Evolutionary conservation across 1,140 invertebrate species (phyloP).

Genomic region (Portunus trituberculatus): DNA sequence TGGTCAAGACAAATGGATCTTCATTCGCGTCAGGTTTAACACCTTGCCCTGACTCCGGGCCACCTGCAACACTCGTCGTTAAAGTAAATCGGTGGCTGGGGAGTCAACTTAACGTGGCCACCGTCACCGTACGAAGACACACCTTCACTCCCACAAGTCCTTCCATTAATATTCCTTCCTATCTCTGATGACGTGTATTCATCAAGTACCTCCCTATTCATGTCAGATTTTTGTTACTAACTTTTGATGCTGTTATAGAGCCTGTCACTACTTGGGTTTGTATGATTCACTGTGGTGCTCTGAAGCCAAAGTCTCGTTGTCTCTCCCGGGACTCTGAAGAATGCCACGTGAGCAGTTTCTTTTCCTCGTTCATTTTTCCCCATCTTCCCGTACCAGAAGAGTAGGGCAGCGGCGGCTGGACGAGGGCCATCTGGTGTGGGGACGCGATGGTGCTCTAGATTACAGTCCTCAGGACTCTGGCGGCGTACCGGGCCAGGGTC

Average conservation of each 20-base stretch:
- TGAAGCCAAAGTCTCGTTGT: not conserved
- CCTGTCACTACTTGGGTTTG: not conserved
- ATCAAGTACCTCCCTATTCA: not conserved
- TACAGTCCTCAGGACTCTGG: not conserved
- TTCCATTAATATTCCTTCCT: not conserved
- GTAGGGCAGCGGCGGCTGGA: not conserved
- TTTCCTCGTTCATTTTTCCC: not conserved
- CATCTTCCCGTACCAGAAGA: not conserved
- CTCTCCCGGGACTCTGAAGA: not conserved
- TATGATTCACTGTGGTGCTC: not conserved
- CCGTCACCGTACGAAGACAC: not conserved
- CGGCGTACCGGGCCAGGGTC: not conserved
- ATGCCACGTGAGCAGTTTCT: not conserved
- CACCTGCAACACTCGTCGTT: not conserved
- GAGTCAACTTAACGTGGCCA: not conserved
- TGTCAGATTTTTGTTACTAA: not conserved
- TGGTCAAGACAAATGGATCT: not conserved
- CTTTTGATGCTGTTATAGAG: not conserved
- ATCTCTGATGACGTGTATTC: not conserved
- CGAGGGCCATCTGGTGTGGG: slow-evolving; percentile 18
- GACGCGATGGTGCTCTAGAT: slow-evolving; percentile 45
- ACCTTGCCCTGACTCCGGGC: not conserved
- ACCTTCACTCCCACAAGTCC: not conserved
- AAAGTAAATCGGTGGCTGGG: no score
- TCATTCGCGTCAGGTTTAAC: not conserved